Evolutionary conservation across 2,888 invertebrate species (phyloP).

Genomic region (Spisula subtruncata): DNA sequence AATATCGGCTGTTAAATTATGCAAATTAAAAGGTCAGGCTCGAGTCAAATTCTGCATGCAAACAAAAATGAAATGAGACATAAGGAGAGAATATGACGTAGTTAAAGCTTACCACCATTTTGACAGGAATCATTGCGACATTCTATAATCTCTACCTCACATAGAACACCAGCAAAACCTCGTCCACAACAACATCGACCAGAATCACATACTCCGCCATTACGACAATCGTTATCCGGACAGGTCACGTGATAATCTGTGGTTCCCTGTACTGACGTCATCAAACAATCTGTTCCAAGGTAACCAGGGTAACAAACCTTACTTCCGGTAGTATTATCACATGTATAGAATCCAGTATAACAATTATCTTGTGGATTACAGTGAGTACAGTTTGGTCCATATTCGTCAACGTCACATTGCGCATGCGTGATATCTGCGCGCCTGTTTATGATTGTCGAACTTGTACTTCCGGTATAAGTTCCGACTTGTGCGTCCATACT

Average conservation of each 20-base stretch:
- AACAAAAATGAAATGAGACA: too few relatives aligned
- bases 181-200: constrained; percentile 62
- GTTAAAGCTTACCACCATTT: constrained; percentile 60
- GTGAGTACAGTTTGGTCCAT: constrained; percentile 59
- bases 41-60: too few relatives aligned
- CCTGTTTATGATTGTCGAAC: background rate
- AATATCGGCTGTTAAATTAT: too few relatives aligned
- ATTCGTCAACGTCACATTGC: constrained; percentile 56
- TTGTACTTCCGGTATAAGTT: background rate
- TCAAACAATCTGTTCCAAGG: constrained; percentile 45
- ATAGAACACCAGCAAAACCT: constrained; percentile 66
- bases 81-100: too few relatives aligned
- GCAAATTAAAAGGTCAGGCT: too few relatives aligned
- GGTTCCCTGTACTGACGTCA: background rate
- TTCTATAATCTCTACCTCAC: constrained; percentile 70
- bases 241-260: constrained; percentile 56
- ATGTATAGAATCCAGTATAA: constrained; percentile 63
- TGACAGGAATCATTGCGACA: constrained; percentile 62
- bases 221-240: constrained; percentile 67
- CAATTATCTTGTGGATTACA: constrained; percentile 64
- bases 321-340: constrained; percentile 58
- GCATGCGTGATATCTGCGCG: background rate
- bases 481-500: background rate
- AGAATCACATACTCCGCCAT: constrained; percentile 65
- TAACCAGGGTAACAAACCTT: constrained; percentile 62